Evolutionary conservation across 2,888 invertebrate genomes (phyloP).

Genomic region (Sesia bembeciformis): DNA sequence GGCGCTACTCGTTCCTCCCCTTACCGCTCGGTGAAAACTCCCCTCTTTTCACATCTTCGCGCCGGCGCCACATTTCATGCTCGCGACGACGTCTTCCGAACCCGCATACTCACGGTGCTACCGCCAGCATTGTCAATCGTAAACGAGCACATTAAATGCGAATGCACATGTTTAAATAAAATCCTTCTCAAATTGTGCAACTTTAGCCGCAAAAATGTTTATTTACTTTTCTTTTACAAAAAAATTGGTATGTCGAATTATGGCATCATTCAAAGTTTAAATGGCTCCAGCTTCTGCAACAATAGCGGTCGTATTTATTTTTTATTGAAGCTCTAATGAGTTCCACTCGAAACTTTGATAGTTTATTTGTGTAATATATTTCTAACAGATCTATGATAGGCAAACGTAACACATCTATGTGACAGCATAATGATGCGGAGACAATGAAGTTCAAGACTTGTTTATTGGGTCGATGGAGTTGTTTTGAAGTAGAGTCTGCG

Average conservation of each 20-base stretch:
- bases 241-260: too few relatives aligned
- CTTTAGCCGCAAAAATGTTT: too few relatives aligned
- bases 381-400: constrained; percentile 54
- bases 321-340: constrained; percentile 27
- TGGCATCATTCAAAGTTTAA: too few relatives aligned
- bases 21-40: constrained; percentile 17
- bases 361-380: constrained; percentile 34
- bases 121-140: constrained; percentile 9
- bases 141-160: constrained; percentile 6
- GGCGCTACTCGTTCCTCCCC: constrained; percentile 32
- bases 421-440: constrained; percentile 57
- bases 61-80: constrained; percentile 56
- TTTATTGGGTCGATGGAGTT: constrained; percentile 69
- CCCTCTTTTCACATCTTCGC: constrained; percentile 5
- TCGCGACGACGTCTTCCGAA: constrained; percentile 19
- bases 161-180: not conserved
- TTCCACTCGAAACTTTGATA: constrained; percentile 12
- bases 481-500: constrained; percentile 63
- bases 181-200: too few relatives aligned
- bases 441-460: constrained; percentile 69
- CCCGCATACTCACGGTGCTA: constrained; percentile 9
- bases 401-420: constrained; percentile 43
- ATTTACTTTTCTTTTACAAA: too few relatives aligned
- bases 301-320: too few relatives aligned
- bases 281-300: too few relatives aligned